phyloP scores from a whole-genome alignment of 1,140 invertebrate genomes.

The Propsilocerus akamusi region DNA sequence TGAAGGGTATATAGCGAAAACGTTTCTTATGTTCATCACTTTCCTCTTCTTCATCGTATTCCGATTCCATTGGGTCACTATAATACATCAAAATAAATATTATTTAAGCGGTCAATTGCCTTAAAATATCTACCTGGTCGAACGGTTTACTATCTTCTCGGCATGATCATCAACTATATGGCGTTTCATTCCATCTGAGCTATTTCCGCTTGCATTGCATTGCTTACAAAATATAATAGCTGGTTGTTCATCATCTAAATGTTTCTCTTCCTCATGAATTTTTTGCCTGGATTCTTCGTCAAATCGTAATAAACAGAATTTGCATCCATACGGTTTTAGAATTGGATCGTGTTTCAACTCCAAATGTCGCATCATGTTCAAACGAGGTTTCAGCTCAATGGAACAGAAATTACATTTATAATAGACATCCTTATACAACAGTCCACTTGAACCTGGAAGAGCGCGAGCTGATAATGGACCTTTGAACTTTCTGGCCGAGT shows the following conservation, averaged over 20 bases:
- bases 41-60: too few relatives aligned
- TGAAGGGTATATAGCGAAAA: too few relatives aligned
- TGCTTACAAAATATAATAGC: neutral
- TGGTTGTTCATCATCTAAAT: neutral
- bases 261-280: neutral
- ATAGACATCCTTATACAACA: neutral
- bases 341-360: neutral
- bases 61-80: too few relatives aligned
- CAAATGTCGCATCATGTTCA: neutral
- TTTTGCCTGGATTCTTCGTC: neutral
- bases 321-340: neutral
- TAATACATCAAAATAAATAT: too few relatives aligned
- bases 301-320: neutral
- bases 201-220: neutral
- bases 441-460: neutral
- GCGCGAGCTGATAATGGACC: neutral
- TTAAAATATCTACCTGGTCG: too few relatives aligned
- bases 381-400: neutral
- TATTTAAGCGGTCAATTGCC: too few relatives aligned
- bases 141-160: too few relatives aligned
- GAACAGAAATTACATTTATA: neutral
- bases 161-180: neutral
- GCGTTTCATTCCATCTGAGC: neutral
- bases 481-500: neutral
- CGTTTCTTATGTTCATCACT: too few relatives aligned